These are phyloP conservation scores for Pseudomyrmex pallidus DNA, from an alignment of 1,140 invertebrate genomes.

Conservation along the genomic window DNA sequence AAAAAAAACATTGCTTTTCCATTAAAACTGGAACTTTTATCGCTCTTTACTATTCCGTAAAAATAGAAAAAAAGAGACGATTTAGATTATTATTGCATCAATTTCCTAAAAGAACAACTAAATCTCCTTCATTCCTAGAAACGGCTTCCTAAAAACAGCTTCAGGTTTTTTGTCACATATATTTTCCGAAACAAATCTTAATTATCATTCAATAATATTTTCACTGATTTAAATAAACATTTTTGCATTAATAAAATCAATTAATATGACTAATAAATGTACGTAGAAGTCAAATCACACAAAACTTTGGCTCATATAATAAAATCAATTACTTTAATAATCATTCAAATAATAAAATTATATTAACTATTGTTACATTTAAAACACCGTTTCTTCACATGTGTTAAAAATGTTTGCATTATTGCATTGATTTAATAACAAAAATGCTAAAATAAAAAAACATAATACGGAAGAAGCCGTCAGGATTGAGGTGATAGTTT, in stretches of 20 bases:
- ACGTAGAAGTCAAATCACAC: too few species aligned
- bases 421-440: too few species aligned
- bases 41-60: slow-evolving; percentile 80
- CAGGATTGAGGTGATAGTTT: slow-evolving; percentile 1
- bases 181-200: slow-evolving; percentile 25
- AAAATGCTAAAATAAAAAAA: neutral
- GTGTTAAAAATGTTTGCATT: too few species aligned
- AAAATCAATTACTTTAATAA: too few species aligned
- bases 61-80: slow-evolving; percentile 76
- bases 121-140: slow-evolving; percentile 55
- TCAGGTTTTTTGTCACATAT: neutral
- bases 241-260: slow-evolving; percentile 14
- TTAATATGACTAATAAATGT: slow-evolving; percentile 6
- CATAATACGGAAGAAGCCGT: neutral
- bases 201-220: neutral
- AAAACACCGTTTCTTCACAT: too few species aligned
- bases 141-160: slow-evolving; percentile 36
- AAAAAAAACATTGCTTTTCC: slow-evolving; percentile 80
- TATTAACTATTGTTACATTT: too few species aligned
- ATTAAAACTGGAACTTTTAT: slow-evolving; percentile 85
- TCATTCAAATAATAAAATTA: too few species aligned
- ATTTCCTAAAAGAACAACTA: slow-evolving; percentile 60
- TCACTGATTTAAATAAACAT: neutral
- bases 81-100: slow-evolving; percentile 74
- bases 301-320: too few species aligned